These are phyloP conservation scores for Equus quagga DNA, from an alignment of 2,113 vertebrate genomes.

Conservation along the genomic window DNA sequence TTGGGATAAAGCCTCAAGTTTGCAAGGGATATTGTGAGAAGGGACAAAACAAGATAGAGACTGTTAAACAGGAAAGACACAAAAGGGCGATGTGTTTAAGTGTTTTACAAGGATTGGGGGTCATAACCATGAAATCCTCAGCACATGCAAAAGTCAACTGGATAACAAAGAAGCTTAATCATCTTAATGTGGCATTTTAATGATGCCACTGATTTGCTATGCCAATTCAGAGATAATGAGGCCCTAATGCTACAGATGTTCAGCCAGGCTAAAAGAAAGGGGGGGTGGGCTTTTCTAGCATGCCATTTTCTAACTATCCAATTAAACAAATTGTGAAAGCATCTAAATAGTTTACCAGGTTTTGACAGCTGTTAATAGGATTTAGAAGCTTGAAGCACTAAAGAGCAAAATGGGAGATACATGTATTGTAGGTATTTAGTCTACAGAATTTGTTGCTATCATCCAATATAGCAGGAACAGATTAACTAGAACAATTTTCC, in stretches of 20 bases:
- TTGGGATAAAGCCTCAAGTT: slow-evolving; percentile 70
- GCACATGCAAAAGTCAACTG: slow-evolving; percentile 88
- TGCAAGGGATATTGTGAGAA: background rate
- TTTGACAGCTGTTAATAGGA: slow-evolving; percentile 90
- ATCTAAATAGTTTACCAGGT: slow-evolving; percentile 88
- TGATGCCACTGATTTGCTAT: slow-evolving; percentile 88
- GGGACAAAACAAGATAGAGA: slow-evolving; percentile 67
- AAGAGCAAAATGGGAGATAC: slow-evolving; percentile 83
- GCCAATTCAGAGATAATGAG: slow-evolving; percentile 90
- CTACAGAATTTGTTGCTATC: slow-evolving; percentile 52
- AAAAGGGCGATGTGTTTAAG: slow-evolving; percentile 85
- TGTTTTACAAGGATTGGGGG: slow-evolving; percentile 88
- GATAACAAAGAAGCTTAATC: slow-evolving; percentile 91
- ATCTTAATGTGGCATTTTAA: slow-evolving; percentile 91
- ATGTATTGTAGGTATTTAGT: slow-evolving; percentile 67
- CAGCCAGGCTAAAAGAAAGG: slow-evolving; percentile 85
- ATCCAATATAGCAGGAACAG: background rate
- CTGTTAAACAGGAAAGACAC: slow-evolving; percentile 73
- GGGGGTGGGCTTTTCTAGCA: slow-evolving; percentile 80
- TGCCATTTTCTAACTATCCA: slow-evolving; percentile 88
- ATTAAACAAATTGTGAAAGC: slow-evolving; percentile 89
- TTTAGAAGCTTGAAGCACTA: slow-evolving; percentile 81
- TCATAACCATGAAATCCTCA: slow-evolving; percentile 88
- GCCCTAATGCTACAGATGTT: slow-evolving; percentile 91
- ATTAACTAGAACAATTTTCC: slow-evolving; percentile 37